Percentiles rank a stretch among this genome's conserved stretches.
Evolutionary conservation across 2,888 invertebrate species (phyloP).

Genomic region (Sepiola atlantica): DNA sequence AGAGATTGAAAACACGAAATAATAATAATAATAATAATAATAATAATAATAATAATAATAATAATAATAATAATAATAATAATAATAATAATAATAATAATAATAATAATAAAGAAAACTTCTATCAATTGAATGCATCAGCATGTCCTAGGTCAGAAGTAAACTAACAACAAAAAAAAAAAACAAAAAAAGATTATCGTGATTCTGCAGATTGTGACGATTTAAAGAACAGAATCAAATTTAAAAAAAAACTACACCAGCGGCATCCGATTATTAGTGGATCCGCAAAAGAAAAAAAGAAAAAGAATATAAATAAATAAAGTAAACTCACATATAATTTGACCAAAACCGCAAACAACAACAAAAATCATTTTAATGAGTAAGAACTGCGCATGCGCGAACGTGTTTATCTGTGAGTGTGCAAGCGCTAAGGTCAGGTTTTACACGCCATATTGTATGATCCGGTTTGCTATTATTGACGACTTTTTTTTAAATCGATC

Average conservation of each 20-base stretch:
- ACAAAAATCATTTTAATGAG: neutral
- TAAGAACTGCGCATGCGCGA: neutral
- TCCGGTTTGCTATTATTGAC: too few species aligned
- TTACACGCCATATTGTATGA: too few species aligned
- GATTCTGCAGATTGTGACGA: neutral
- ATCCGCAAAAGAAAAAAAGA: neutral
- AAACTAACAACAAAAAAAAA: too few species aligned
- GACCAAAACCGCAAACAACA: neutral
- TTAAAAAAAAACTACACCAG: neutral
- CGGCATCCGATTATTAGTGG: too few species aligned
- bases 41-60: constrained; percentile 32
- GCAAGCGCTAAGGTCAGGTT: neutral
- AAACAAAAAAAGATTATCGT: neutral
- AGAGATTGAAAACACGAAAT: neutral
- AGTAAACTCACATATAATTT: neutral
- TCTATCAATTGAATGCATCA: neutral
- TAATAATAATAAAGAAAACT: neutral
- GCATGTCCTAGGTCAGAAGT: neutral
- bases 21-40: neutral
- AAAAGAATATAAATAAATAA: neutral
- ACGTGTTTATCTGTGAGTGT: neutral
- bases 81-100: constrained; percentile 32
- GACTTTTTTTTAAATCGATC: neutral
- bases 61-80: neutral
- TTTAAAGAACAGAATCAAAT: neutral